Evolutionary conservation across 1,140 invertebrate genomes (phyloP).

Genomic region (Harpegnathos saltator): DNA sequence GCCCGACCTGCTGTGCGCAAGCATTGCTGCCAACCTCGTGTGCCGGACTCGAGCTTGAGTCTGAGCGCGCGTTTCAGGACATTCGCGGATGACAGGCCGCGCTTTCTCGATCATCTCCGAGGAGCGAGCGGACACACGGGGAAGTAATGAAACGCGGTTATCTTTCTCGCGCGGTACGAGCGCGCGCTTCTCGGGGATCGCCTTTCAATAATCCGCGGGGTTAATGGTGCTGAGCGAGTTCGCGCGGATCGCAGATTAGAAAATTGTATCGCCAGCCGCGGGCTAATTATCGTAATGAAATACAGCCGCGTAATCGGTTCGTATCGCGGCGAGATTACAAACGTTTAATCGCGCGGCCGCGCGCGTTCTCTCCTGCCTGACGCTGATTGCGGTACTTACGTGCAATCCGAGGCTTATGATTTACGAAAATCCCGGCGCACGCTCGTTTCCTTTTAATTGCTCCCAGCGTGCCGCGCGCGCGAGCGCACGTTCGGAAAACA

Average conservation of each 20-base stretch:
- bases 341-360: constrained; percentile 4
- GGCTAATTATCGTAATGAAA: constrained; percentile 21
- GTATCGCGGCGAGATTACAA: not conserved
- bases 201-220: not conserved
- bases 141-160: not conserved
- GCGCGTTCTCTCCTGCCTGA: not conserved
- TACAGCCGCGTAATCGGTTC: not conserved
- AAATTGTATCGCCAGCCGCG: not conserved
- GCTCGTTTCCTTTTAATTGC: constrained; percentile 23
- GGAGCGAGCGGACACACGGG: no score
- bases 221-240: not conserved
- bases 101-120: no score
- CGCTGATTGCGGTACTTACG: not conserved
- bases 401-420: constrained; percentile 3
- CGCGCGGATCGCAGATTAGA: not conserved
- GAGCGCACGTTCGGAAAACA: not conserved
- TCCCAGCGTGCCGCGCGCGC: not conserved
- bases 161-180: no score
- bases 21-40: no score
- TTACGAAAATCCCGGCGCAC: constrained; percentile 5
- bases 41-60: no score
- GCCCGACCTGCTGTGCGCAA: no score
- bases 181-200: no score
- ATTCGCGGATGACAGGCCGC: no score
- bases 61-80: no score